Conservation (phyloP, 1,140 invertebrate species). For the Ostrea edulis region DNA sequence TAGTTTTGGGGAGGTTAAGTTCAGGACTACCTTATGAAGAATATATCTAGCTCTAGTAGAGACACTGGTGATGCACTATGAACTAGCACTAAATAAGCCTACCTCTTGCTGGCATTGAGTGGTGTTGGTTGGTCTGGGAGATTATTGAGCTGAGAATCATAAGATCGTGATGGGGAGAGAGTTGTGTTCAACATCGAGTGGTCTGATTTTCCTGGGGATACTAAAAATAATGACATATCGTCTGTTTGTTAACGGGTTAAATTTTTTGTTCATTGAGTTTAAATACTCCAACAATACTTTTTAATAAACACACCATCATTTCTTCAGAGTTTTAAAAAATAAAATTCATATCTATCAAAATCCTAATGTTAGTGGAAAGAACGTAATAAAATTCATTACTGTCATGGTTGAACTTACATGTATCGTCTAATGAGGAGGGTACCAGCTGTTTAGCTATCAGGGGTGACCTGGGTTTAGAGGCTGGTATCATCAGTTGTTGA, state of each 20-base stretch:
- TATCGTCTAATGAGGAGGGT: conserved; percentile 70
- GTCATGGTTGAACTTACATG: conserved; percentile 61
- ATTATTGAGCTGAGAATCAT: conserved; percentile 80
- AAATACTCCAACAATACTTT: no score
- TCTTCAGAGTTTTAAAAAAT: no score
- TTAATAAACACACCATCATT: no score
- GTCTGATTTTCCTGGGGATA: conserved; percentile 65
- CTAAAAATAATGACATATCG: conserved; percentile 46
- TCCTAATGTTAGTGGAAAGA: no score
- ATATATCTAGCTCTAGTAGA: no score
- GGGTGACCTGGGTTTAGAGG: conserved; percentile 63
- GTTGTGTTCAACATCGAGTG: conserved; percentile 71
- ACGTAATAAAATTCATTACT: no score
- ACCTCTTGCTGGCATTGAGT: conserved; percentile 68
- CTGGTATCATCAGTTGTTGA: conserved; percentile 39
- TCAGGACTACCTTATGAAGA: no score
- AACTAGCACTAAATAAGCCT: conserved; percentile 46
- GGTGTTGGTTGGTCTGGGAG: conserved; percentile 63
- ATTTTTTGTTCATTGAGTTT: no score
- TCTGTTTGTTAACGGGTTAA: no score
- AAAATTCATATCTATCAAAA: no score
- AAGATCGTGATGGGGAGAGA: conserved; percentile 80
- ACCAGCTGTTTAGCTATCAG: conserved; percentile 64
- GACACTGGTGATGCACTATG: no score
- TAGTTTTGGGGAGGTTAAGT: no score